These are phyloP conservation scores for Prosopocoilus inquinatus DNA, from an alignment of 2,888 invertebrate genomes.

Conservation along the genomic window DNA sequence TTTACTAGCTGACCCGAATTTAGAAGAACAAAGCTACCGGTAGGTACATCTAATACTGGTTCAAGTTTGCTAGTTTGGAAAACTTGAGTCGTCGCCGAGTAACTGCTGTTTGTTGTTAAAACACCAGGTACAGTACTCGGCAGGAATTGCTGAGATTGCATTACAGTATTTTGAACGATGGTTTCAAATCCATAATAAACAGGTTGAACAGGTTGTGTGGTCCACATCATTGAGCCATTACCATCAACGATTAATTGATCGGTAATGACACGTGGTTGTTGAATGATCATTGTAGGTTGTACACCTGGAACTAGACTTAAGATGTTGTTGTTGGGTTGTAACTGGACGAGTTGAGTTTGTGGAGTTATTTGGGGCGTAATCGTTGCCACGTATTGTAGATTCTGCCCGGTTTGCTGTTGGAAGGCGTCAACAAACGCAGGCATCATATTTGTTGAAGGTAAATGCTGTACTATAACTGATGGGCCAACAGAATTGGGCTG, in stretches of 20 bases:
- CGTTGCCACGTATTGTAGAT: slow-evolving; percentile 75
- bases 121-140: slow-evolving; percentile 79
- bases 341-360: slow-evolving; percentile 50
- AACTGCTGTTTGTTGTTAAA: slow-evolving; percentile 77
- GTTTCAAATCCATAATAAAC: slow-evolving; percentile 83
- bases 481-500: slow-evolving; percentile 49
- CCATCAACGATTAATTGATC: slow-evolving; percentile 47
- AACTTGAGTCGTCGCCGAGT: slow-evolving; percentile 80
- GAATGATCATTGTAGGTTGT: slow-evolving; percentile 46
- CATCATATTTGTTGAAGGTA: slow-evolving; percentile 51
- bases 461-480: slow-evolving; percentile 68
- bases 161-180: slow-evolving; percentile 83
- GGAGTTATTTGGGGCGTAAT: slow-evolving; percentile 54
- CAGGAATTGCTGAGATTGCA: slow-evolving; percentile 85
- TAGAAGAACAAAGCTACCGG: slow-evolving; percentile 66
- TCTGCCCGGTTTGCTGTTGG: slow-evolving; percentile 68
- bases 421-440: slow-evolving; percentile 68
- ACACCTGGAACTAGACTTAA: slow-evolving; percentile 46
- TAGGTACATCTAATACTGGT: slow-evolving; percentile 73
- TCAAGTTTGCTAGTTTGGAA: slow-evolving; percentile 85
- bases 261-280: slow-evolving; percentile 41
- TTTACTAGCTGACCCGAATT: slow-evolving; percentile 61
- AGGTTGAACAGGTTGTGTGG: slow-evolving; percentile 63
- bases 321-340: slow-evolving; percentile 50
- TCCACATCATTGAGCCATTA: slow-evolving; percentile 47